phyloP scores from a whole-genome alignment of 2,113 vertebrate genomes.

The Istiophorus platypterus region DNA sequence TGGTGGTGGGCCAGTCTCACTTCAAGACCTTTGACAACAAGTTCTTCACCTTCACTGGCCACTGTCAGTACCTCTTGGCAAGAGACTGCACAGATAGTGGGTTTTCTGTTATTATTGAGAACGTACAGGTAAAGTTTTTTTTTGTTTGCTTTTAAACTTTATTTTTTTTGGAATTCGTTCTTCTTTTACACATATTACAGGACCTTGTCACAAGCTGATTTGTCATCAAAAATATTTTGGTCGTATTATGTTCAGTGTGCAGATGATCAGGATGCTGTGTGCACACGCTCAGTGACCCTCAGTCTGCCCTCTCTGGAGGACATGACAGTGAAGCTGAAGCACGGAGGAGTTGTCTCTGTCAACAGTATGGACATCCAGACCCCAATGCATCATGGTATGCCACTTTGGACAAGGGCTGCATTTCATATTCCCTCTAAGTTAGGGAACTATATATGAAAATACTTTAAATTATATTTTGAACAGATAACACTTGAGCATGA shows the following conservation, averaged over 20 bases:
- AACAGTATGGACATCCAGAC: constrained; percentile 92
- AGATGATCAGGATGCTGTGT: constrained; percentile 93
- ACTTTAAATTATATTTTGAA: background rate
- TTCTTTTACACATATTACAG: background rate
- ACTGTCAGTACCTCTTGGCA: constrained; percentile 93
- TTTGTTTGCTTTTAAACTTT: too few species aligned
- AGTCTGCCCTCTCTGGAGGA: constrained; percentile 85
- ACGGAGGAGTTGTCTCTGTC: constrained; percentile 90
- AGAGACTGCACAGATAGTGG: constrained; percentile 87
- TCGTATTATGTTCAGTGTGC: constrained; percentile 88
- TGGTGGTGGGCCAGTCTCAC: constrained; percentile 95
- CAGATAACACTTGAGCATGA: background rate
- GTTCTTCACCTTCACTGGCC: constrained; percentile 94
- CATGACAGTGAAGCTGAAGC: constrained; percentile 92
- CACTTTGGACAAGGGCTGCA: background rate
- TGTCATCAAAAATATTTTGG: constrained; percentile 17
- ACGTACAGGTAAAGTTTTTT: constrained; percentile 87
- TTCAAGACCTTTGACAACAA: constrained; percentile 97
- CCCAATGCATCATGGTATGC: constrained; percentile 90
- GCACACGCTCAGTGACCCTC: constrained; percentile 90
- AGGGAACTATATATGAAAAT: background rate
- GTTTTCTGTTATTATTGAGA: constrained; percentile 94
- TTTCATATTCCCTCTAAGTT: background rate
- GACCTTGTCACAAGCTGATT: background rate
- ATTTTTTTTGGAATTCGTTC: background rate